Evolutionary conservation across 2,113 vertebrate genomes (phyloP).

Genomic region (Corapipo altera): DNA sequence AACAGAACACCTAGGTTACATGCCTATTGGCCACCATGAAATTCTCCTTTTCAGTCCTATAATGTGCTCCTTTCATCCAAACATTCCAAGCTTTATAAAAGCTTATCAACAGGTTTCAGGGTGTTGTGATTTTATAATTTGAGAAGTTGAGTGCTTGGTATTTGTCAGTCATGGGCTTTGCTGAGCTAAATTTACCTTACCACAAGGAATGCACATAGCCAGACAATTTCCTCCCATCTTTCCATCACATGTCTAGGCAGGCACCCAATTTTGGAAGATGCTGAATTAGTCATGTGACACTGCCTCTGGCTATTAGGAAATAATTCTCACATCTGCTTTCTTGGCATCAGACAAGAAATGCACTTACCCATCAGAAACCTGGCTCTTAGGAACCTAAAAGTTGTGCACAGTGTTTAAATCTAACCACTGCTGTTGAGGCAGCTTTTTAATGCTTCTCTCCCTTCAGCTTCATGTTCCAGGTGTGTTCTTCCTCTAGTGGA

Average conservation of each 20-base stretch:
- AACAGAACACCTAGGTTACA: neutral
- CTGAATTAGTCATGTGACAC: neutral
- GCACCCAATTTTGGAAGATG: neutral
- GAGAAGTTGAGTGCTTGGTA: neutral
- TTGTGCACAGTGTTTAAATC: neutral
- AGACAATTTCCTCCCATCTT: constrained; percentile 10
- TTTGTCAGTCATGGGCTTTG: neutral
- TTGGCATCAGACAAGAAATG: constrained; percentile 48
- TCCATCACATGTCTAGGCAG: neutral
- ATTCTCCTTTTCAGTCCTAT: neutral
- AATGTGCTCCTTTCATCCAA: neutral
- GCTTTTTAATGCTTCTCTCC: neutral
- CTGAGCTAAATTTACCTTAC: neutral
- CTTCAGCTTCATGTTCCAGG: neutral
- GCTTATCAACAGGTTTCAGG: neutral
- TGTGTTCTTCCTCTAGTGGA: neutral
- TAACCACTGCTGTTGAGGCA: neutral
- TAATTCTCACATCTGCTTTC: constrained; percentile 33
- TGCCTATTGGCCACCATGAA: neutral
- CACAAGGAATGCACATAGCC: neutral
- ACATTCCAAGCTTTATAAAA: neutral
- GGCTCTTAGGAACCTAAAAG: neutral
- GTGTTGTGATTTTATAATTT: neutral
- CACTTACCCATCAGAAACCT: constrained; percentile 7
- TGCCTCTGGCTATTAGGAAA: constrained; percentile 32